A percentile compares a stretch with the other conserved stretches of the same genome.
Evolutionary conservation across 2,113 vertebrate species (phyloP).

Genomic region (Calypte anna): DNA sequence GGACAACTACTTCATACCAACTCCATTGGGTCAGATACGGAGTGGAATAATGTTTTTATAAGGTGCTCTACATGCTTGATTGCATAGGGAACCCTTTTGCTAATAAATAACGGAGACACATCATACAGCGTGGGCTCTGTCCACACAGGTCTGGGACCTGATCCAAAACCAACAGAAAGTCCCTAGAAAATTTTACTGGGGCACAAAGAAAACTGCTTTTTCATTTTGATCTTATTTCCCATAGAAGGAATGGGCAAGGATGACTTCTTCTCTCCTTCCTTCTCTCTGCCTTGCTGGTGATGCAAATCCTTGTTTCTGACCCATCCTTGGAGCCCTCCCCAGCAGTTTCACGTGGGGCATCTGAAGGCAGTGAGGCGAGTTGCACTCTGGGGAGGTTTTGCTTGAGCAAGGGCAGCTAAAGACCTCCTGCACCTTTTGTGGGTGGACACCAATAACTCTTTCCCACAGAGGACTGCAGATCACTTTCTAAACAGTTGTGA

Average conservation of each 20-base stretch:
- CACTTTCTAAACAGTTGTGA: neutral
- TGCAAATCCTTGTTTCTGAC: neutral
- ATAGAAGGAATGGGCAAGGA: neutral
- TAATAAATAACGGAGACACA: slow-evolving; percentile 4
- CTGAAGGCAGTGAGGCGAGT: neutral
- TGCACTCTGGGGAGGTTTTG: neutral
- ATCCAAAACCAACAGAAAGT: slow-evolving; percentile 47
- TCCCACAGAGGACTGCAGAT: neutral
- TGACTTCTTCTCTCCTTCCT: neutral
- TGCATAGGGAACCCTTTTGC: neutral
- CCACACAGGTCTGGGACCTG: neutral
- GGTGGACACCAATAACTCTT: neutral
- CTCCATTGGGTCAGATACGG: neutral
- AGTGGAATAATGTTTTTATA: neutral
- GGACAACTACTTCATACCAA: slow-evolving; percentile 16
- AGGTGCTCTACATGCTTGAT: neutral
- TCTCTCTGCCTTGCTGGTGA: neutral
- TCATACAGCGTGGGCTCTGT: neutral
- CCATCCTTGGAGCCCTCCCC: neutral
- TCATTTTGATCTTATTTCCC: slow-evolving; percentile 16
- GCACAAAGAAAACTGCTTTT: neutral
- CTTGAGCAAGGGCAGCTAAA: neutral
- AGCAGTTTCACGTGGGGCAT: neutral
- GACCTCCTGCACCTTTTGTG: neutral
- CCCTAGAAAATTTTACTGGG: neutral